Conservation (phyloP, 2,888 invertebrate genomes). For the Oscheius sp. region DNA sequence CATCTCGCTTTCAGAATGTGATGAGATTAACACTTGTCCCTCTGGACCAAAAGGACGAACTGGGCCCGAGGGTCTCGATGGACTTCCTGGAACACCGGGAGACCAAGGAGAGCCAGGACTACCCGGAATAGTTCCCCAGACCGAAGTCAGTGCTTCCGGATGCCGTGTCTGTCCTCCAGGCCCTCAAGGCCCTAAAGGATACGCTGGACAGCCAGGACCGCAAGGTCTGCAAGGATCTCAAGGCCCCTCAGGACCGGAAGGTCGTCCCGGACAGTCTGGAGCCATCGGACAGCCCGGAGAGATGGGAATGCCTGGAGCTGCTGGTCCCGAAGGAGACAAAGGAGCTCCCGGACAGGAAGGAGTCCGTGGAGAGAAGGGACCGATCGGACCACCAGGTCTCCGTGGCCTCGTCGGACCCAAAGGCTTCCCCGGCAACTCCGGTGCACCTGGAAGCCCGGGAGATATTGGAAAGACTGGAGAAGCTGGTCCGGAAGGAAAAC, state of each 20-base stretch:
- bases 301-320: slow-evolving; percentile 44
- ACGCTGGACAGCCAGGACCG: slow-evolving; percentile 67
- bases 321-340: slow-evolving; percentile 58
- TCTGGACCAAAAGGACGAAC: slow-evolving; percentile 61
- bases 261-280: slow-evolving; percentile 72
- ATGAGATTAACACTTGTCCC: slow-evolving; percentile 52
- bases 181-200: slow-evolving; percentile 59
- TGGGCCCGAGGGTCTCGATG: slow-evolving; percentile 72
- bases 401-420: slow-evolving; percentile 76
- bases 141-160: slow-evolving; percentile 38
- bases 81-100: slow-evolving; percentile 62
- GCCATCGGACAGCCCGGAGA: slow-evolving; percentile 52
- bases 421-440: slow-evolving; percentile 70
- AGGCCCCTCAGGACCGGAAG: slow-evolving; percentile 54
- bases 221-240: slow-evolving; percentile 74
- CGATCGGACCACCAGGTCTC: slow-evolving; percentile 73
- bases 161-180: slow-evolving; percentile 58
- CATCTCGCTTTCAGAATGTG: slow-evolving; percentile 45
- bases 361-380: slow-evolving; percentile 76
- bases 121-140: slow-evolving; percentile 49
- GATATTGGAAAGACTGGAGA: slow-evolving; percentile 77
- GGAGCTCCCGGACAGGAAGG: slow-evolving; percentile 72
- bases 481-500: slow-evolving; percentile 78
- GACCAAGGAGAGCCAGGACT: slow-evolving; percentile 54
- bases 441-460: slow-evolving; percentile 79